A percentile compares a stretch with the other conserved stretches of the same genome.
phyloP scores from a whole-genome alignment of 1,140 invertebrate genomes.

The Lamellibrachia luymesi region DNA sequence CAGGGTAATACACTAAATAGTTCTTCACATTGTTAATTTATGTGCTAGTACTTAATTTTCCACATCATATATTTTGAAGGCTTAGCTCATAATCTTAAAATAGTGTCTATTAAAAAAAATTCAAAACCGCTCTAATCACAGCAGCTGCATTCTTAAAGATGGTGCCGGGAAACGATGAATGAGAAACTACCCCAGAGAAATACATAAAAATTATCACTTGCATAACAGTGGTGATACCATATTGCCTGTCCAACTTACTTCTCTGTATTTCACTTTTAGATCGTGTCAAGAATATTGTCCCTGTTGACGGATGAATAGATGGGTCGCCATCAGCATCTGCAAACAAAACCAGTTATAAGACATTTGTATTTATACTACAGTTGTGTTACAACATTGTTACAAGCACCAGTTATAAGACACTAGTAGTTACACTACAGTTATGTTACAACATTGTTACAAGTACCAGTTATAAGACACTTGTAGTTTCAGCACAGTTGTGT shows the following conservation, averaged over 20 bases:
- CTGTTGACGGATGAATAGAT: conserved; percentile 90
- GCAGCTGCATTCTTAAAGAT: not conserved
- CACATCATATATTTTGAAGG: too few species aligned
- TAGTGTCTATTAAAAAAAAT: too few species aligned
- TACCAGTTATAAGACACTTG: too few species aligned
- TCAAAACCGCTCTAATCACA: not conserved
- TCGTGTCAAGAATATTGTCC: conserved; percentile 92
- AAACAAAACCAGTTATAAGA: conserved; percentile 30
- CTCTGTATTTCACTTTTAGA: conserved; percentile 83
- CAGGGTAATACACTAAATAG: too few species aligned
- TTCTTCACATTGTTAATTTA: too few species aligned
- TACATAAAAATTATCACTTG: not conserved
- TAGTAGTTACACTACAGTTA: too few species aligned
- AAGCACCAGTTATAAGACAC: too few species aligned
- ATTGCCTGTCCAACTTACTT: conserved; percentile 61
- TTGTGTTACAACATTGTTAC: too few species aligned
- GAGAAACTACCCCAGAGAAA: not conserved
- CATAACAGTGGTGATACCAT: not conserved
- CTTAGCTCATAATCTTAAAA: too few species aligned
- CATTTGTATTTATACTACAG: not conserved
- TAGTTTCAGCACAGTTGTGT: too few species aligned
- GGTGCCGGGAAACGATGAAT: not conserved
- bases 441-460: too few species aligned
- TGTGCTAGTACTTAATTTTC: too few species aligned
- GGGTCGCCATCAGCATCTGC: conserved; percentile 89